Evolutionary conservation across 2,113 vertebrate species (phyloP).

Genomic region (Anoura caudifer): DNA sequence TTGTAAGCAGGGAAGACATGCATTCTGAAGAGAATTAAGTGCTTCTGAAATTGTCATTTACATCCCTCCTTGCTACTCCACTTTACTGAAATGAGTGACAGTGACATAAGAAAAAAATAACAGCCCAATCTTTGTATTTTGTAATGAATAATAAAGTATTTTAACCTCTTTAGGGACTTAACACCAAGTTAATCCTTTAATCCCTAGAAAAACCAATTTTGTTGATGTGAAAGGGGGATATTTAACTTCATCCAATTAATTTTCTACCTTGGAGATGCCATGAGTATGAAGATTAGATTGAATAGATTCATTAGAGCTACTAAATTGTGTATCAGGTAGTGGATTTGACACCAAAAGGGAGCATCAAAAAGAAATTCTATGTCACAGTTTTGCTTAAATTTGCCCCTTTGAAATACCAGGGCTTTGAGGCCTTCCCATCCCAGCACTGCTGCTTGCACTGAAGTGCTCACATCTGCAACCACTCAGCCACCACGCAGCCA

Average conservation of each 20-base stretch:
- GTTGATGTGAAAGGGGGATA: constrained; percentile 87
- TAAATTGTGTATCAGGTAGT: constrained; percentile 80
- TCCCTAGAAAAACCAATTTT: constrained; percentile 96
- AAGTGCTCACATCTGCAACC: constrained; percentile 51
- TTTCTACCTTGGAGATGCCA: constrained; percentile 91
- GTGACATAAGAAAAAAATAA: constrained; percentile 79
- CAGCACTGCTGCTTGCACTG: background rate
- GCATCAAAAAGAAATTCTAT: constrained; percentile 57
- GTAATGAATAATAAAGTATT: constrained; percentile 97
- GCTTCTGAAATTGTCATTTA: constrained; percentile 15
- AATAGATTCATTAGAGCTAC: constrained; percentile 91
- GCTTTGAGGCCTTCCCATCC: background rate
- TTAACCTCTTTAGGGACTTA: constrained; percentile 96
- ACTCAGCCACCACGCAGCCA: constrained; percentile 26
- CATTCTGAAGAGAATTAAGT: constrained; percentile 23
- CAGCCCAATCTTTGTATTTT: constrained; percentile 88
- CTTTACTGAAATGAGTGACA: constrained; percentile 72
- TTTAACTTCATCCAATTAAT: constrained; percentile 96
- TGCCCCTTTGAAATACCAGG: constrained; percentile 16
- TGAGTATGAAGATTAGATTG: constrained; percentile 93
- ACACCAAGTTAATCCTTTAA: constrained; percentile 96
- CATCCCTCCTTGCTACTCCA: background rate
- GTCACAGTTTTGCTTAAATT: constrained; percentile 42
- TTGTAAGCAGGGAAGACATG: background rate
- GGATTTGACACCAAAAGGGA: constrained; percentile 72